Evolutionary conservation across 2,797 vertebrate species (phyloP), one percentile per base, ranked within the genome.

Genomic region (Sebastes trivittatus): DNA sequence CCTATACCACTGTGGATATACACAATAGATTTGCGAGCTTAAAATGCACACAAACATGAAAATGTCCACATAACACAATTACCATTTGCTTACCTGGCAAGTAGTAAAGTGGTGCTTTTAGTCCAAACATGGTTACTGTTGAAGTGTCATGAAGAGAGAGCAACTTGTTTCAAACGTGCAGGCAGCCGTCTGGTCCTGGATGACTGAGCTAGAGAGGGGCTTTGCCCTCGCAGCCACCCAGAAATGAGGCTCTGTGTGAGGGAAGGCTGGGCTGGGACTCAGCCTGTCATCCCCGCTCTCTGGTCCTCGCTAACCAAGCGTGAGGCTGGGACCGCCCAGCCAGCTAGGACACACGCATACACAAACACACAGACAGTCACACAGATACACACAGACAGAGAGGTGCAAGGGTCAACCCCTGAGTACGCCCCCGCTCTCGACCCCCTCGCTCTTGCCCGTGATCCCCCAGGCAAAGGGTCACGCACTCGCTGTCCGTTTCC

Each of bases 91-190:
- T 97, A 99, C 98, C 98, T 97, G 98, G 97, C 95, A 98, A 95
- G 96, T 98, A 98, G 97, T 98, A 98, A 84, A 99, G 97, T 74
- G 98, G 98, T 49, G 97, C 97, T 95, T 98, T 98, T 96, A 99
- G 90, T 97, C 98, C 98, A 96, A 98, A 99, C 98, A 98, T 99
- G 96, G 92, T 97, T 95, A 95, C 92, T 85, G 86, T 96, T 95
- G 96, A 91, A 95, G 96, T 95, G 94, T 97, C 97, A 98, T 98
- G 94, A 95, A 96, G 94, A 93, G 85, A 86, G 58, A 92, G 77
- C 59, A 91, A 93, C 89, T 91, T 88, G 87, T 86, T 90, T 91
- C 66, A 90, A 80, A 90, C 61, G 84, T 65, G 76, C 87, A 78
- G 74, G 74, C 83, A 80, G 89, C 76, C 68, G 85, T 92, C 89